Conservation (phyloP, 2,888 invertebrate species). For the Serripes groenlandicus region DNA sequence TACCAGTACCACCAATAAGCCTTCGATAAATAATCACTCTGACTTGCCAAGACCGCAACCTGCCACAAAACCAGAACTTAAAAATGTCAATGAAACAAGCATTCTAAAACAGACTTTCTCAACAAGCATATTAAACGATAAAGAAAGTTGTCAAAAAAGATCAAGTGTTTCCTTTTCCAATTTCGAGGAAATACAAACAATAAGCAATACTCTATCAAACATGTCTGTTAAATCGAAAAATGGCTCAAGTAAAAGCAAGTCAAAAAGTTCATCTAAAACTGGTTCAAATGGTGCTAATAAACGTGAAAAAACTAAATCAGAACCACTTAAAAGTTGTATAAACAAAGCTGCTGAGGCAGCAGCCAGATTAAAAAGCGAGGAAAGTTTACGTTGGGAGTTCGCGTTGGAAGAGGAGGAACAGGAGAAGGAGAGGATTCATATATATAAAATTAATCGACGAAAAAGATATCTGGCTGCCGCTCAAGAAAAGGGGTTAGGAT, state of each 20-base stretch:
- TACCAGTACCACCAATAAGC: conserved; percentile 17
- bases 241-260: conserved; percentile 40
- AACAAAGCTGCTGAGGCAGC: conserved; percentile 53
- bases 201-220: conserved; percentile 38
- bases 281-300: conserved; percentile 62
- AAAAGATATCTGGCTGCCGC: conserved; percentile 84
- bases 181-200: conserved; percentile 53
- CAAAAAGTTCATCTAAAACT: conserved; percentile 57
- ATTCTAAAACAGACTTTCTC: conserved; percentile 44
- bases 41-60: conserved; percentile 12
- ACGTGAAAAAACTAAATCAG: conserved; percentile 52
- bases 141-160: conserved; percentile 34
- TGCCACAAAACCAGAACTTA: neutral
- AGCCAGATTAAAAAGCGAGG: conserved; percentile 61
- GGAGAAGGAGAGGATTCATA: conserved; percentile 78
- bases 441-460: conserved; percentile 84
- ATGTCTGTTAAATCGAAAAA: conserved; percentile 67
- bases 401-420: conserved; percentile 75
- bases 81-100: neutral
- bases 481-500: conserved; percentile 79
- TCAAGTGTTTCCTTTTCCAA: conserved; percentile 58
- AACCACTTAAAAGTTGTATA: conserved; percentile 50
- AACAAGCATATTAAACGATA: conserved; percentile 21
- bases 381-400: conserved; percentile 83
- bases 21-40: conserved; percentile 11